phyloP scores from a whole-genome alignment of 2,113 vertebrate genomes.

The Vidua chalybeata region DNA sequence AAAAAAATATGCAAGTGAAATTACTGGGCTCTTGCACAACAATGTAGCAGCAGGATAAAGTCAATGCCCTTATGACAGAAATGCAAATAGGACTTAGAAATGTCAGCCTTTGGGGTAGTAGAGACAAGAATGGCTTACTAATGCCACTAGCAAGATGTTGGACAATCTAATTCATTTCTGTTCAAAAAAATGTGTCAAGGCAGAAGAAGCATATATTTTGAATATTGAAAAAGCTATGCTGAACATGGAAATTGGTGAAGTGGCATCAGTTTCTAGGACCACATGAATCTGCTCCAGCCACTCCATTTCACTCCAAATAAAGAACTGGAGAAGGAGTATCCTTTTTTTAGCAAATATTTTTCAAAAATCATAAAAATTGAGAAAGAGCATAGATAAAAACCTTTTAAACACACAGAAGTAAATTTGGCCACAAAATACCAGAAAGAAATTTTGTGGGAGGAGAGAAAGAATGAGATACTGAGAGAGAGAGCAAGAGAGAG shows the following conservation, averaged over 20 bases:
- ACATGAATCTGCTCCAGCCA: background rate
- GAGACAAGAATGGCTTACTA: background rate
- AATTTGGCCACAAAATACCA: background rate
- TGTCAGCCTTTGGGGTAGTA: background rate
- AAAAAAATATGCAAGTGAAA: background rate
- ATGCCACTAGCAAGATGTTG: background rate
- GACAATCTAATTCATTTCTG: background rate
- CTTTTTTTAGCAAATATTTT: background rate
- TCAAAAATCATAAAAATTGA: background rate
- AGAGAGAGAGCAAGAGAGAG: too few species aligned
- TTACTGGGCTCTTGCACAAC: background rate
- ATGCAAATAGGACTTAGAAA: background rate
- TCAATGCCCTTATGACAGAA: background rate
- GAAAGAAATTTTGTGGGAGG: background rate
- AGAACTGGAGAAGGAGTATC: fast-evolving
- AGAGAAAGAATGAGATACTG: background rate
- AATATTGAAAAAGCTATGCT: background rate
- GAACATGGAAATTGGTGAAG: background rate
- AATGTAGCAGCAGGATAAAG: background rate
- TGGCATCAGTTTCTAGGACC: background rate
- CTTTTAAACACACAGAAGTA: background rate
- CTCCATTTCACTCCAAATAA: background rate
- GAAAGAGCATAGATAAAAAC: background rate
- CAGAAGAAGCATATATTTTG: background rate
- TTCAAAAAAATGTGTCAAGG: background rate